Evolutionary conservation across 1,140 invertebrate genomes (phyloP), one percentile per base, ranked within the genome.

Genomic region (Drosophila malerkotliana): DNA sequence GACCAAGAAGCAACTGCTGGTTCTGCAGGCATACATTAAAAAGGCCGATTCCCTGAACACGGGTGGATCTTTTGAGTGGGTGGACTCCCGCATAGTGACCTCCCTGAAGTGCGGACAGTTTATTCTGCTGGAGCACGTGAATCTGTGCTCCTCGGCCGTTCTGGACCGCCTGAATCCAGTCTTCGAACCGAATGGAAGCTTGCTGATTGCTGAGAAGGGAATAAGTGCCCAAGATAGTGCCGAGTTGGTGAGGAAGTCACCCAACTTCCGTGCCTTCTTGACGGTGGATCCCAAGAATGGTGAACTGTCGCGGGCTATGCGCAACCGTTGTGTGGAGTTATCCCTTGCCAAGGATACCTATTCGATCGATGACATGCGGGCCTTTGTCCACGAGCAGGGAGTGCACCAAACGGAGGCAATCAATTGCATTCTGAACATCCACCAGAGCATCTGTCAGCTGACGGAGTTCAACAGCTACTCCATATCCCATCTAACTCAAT

Each of bases 291-390:
- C 98, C 0, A 95, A 95, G 79, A 95, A 97, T 93, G 98, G 98
- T 1, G 97, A 99, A 92, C 97, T 99, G 61, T 99, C 99, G 3
- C 94, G 98, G 87, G 98, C 99, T 0, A 99, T 99, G 98, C 94
- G 98, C 64, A 99, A 99, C 91, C 94, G 99, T 91, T 98, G 98
- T 3, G 94, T 99, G 0, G 99, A 99, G 93, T 96, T 99, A 72
- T 98, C 93, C 79, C 92, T 99, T 44, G 90, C 93, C 0, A 83
- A 91, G 4, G 80, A 92, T 9, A 87, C 92, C n/a, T 91, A 92
- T 51, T 90, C 80, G n/a, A 14, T 69, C 21, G 64, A 91, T 18
- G 95, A 96, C 84, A 76, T 94, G 56, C 92, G 92, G 47, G 93
- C 94, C 4, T 84, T 96, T 55, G 88, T 96, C 1, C 85, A 92